Conservation (phyloP, 2,113 vertebrate species). For the Euleptes europaea region DNA sequence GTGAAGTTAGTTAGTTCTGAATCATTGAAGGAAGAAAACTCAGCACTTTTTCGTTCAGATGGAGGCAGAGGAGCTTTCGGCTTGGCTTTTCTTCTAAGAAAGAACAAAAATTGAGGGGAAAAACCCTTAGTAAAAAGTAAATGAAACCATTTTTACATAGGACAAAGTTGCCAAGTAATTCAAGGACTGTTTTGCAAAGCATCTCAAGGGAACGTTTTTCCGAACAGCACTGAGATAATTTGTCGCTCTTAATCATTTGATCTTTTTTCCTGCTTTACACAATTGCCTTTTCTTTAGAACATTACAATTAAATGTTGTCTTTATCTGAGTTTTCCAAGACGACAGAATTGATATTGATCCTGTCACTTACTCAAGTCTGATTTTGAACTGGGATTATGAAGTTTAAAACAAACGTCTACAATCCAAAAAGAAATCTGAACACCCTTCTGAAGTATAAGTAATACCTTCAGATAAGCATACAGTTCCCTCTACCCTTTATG, state of each 20-base stretch:
- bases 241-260: not conserved
- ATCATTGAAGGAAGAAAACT: constrained; percentile 73
- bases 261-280: not conserved
- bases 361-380: not conserved
- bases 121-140: constrained; percentile 5
- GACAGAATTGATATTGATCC: not conserved
- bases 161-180: not conserved
- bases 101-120: constrained; percentile 38
- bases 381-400: not conserved
- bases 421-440: too few species aligned
- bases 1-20: constrained; percentile 65
- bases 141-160: not conserved
- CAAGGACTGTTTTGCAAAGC: not conserved
- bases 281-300: not conserved
- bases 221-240: constrained; percentile 30
- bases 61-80: constrained; percentile 91
- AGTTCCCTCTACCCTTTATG: too few species aligned
- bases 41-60: constrained; percentile 67
- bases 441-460: too few species aligned
- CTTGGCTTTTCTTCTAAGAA: constrained; percentile 87
- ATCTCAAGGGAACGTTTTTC: not conserved
- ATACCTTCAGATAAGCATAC: too few species aligned
- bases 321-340: not conserved
- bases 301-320: not conserved
- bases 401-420: not conserved